phyloP scores from a whole-genome alignment of 2,797 vertebrate species.

The Malurus splendens region DNA sequence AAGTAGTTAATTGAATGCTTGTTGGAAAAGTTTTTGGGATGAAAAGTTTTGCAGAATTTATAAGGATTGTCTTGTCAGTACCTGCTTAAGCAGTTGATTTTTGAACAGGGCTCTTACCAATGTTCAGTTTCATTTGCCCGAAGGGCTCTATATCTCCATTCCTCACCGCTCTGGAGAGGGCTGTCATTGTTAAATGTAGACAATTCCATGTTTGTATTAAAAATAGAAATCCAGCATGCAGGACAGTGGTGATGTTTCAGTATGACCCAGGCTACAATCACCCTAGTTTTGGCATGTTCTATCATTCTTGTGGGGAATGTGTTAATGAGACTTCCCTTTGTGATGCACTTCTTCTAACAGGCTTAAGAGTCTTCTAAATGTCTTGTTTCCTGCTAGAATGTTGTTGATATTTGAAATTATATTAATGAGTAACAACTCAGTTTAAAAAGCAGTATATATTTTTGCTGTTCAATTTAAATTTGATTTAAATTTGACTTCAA shows the following conservation, averaged over 20 bases:
- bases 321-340: not conserved
- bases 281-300: not conserved
- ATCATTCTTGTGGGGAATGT: not conserved
- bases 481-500: too few relatives aligned
- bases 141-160: not conserved
- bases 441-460: not conserved
- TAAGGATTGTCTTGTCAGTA: not conserved
- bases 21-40: not conserved
- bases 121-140: not conserved
- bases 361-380: not conserved
- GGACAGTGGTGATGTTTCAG: not conserved
- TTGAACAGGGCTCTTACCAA: not conserved
- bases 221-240: not conserved
- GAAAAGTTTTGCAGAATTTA: not conserved
- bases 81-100: not conserved
- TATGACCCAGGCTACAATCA: not conserved
- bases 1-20: not conserved
- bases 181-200: not conserved
- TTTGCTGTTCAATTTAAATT: not conserved
- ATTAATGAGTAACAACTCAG: not conserved
- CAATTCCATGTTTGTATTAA: not conserved
- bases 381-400: not conserved
- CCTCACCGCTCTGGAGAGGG: not conserved
- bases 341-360: not conserved
- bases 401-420: not conserved